Percentiles rank a stretch among this genome's conserved stretches.
phyloP scores from a whole-genome alignment of 2,797 vertebrate genomes.

The Aphelocoma californica region DNA sequence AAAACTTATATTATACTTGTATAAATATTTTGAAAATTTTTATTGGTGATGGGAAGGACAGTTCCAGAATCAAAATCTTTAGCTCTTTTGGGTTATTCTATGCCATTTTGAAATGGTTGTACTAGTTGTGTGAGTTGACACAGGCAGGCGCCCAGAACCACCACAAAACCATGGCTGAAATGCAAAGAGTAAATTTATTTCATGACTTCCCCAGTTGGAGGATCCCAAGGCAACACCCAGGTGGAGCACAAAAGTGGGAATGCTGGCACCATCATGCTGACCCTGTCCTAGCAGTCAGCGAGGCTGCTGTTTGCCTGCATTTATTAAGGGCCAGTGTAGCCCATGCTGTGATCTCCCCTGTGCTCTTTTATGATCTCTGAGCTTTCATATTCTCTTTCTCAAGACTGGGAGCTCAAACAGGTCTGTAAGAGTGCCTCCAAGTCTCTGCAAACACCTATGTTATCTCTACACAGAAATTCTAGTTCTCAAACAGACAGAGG shows the following conservation, averaged over 20 bases:
- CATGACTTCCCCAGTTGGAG: background rate
- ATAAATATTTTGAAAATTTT: background rate
- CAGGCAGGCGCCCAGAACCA: background rate
- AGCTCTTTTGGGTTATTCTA: background rate
- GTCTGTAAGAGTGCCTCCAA: background rate
- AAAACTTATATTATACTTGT: background rate
- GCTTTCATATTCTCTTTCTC: background rate
- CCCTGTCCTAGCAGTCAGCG: rapidly evolving
- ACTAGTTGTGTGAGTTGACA: background rate
- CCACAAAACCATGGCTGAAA: background rate
- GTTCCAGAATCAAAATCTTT: background rate
- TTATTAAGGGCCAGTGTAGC: rapidly evolving
- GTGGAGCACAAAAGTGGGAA: background rate
- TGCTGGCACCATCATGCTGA: background rate
- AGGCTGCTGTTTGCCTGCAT: background rate
- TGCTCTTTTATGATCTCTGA: background rate
- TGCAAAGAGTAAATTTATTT: background rate
- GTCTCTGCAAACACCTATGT: background rate
- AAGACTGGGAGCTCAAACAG: background rate
- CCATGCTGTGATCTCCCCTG: background rate
- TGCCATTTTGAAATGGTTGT: background rate
- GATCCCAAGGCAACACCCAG: background rate
- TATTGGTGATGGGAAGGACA: background rate
- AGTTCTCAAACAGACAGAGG: background rate
- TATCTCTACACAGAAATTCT: background rate